These are phyloP conservation scores for Orchesella flavescens DNA, from an alignment of 2,888 invertebrate species.

Conservation along the genomic window DNA sequence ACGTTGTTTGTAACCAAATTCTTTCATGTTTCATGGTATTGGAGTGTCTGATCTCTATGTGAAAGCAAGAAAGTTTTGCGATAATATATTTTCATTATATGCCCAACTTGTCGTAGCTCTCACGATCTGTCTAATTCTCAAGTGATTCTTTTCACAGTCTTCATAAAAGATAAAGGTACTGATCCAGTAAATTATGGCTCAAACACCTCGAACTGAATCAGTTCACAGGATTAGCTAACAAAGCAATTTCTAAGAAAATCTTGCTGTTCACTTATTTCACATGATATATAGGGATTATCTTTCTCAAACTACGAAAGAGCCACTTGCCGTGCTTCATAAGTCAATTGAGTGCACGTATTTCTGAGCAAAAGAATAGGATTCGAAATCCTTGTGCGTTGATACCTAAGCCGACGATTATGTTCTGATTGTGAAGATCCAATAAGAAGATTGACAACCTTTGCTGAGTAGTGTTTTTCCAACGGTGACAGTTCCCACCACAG, in stretches of 20 bases:
- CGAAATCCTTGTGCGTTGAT: constrained; percentile 23
- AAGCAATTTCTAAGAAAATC: constrained; percentile 65
- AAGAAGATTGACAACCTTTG: constrained; percentile 33
- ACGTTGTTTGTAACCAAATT: no score
- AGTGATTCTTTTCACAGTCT: constrained; percentile 33
- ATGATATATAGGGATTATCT: constrained; percentile 56
- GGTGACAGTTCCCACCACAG: constrained; percentile 34
- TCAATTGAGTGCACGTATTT: constrained; percentile 35
- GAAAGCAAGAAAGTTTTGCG: no score
- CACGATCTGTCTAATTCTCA: constrained; percentile 30
- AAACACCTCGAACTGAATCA: constrained; percentile 69
- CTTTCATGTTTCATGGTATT: no score
- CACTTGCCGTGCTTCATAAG: constrained; percentile 34
- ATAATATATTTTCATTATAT: neutral
- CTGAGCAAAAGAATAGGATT: constrained; percentile 13
- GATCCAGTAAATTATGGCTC: constrained; percentile 71
- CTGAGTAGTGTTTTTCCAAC: constrained; percentile 26
- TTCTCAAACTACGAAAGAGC: constrained; percentile 25
- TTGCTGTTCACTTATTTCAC: constrained; percentile 50
- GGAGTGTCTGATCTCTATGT: no score
- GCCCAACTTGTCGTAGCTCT: constrained; percentile 38
- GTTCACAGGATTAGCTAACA: constrained; percentile 66
- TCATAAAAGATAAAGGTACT: constrained; percentile 44
- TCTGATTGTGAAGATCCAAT: constrained; percentile 20
- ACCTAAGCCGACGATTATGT: constrained; percentile 28